Base-by-base conservation (phyloP, 2,113 vertebrate genomes). In the Pelvicachromis taeniatus region DNA sequence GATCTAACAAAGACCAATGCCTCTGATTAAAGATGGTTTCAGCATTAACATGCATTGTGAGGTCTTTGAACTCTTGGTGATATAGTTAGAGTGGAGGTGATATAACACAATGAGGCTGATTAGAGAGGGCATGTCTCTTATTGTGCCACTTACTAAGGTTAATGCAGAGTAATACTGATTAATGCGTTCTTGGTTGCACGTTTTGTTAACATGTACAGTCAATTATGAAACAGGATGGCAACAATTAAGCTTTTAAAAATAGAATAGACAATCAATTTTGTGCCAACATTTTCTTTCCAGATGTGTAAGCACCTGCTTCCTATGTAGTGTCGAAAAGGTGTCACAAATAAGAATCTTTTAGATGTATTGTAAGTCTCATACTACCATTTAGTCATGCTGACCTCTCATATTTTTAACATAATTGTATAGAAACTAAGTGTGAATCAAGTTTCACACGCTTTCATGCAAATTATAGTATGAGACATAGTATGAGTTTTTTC, bases 61-160 rank as follows among this genome's bases (percentile, higher is more conserved):
- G 93, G 91, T 94, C 92, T 95, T 94, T 95, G 94, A 95, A 95
- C 94, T 92, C 89, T 89, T 82, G 50, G 92, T 93, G 91, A 95
- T 94, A 92, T 91, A 93, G 93, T 94, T 93, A 93, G 89, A 90
- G 89, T 65, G 9, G 91, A 93, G 93, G 93, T 94, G 92, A 94
- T 93, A 85, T 75, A 92, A 93, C 92, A 95, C 92, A 94, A 94
- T 93, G 92, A 91, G 65, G 88, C 89, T 94, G 95, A 94, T 95
- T 94, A 94, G 89, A 89, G 85, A 91, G 94, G 92, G 91, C 94
- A 92, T 85, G 95, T 92, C 91, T 94, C 88, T 93, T 93, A 93
- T 95, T 95, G 93, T 93, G 92, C 82, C 93, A 91, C 87, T 93
- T 93, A 91, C 90, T 59, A 91, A 89, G 95, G 94, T 94, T 95